phyloP scores from a whole-genome alignment of 2,113 vertebrate species.

The Callaeas wilsoni region DNA sequence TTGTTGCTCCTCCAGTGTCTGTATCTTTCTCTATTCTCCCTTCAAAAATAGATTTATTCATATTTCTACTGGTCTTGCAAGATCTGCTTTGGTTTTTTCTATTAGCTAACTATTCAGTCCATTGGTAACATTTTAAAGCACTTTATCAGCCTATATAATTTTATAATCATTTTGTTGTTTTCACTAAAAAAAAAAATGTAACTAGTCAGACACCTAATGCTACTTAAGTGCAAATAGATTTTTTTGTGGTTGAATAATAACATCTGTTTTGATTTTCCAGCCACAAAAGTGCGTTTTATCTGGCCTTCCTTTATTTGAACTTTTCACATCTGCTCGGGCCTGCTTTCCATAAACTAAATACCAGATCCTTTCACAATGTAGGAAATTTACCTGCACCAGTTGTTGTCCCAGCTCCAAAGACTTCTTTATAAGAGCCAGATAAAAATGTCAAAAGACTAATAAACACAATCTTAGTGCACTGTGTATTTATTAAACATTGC shows the following conservation, averaged over 20 bases:
- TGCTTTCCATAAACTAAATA: conserved; percentile 77
- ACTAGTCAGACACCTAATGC: conserved; percentile 73
- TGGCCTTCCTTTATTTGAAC: conserved; percentile 83
- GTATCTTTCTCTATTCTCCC: not conserved
- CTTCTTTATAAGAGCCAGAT: conserved; percentile 68
- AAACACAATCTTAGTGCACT: conserved; percentile 45
- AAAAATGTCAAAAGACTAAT: conserved; percentile 70
- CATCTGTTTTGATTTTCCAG: conserved; percentile 81
- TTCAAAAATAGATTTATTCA: not conserved
- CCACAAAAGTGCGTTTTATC: conserved; percentile 77
- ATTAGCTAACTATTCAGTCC: not conserved
- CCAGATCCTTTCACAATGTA: conserved; percentile 70
- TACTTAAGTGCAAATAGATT: conserved; percentile 70
- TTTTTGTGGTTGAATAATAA: conserved; percentile 77
- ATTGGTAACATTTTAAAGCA: not conserved
- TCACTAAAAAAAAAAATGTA: conserved; percentile 23
- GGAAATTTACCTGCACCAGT: conserved; percentile 75
- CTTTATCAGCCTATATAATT: conserved; percentile 46
- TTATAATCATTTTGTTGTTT: conserved; percentile 66
- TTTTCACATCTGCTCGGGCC: conserved; percentile 80
- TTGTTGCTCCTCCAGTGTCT: not conserved
- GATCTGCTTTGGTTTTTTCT: not conserved
- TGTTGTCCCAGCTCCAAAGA: conserved; percentile 62
- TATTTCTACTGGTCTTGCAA: not conserved
- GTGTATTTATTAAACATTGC: not conserved